Percentiles rank a stretch among this genome's conserved stretches.
Evolutionary conservation across 2,113 vertebrate genomes (phyloP).

Genomic region (Haemorhous mexicanus): DNA sequence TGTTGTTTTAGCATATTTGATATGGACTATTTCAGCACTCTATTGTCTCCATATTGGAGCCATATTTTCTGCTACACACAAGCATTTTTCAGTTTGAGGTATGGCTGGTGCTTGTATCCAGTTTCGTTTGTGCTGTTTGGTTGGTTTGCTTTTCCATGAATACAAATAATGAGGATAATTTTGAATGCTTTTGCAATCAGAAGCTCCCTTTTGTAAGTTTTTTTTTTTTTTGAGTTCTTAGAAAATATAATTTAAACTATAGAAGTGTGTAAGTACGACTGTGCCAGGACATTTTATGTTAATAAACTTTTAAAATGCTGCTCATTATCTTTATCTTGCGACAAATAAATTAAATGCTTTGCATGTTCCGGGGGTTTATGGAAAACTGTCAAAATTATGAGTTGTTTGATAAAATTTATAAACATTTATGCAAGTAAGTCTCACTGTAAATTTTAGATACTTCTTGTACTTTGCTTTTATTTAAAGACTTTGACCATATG

Average conservation of each 20-base stretch:
- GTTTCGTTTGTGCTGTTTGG: not conserved
- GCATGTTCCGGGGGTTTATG: constrained; percentile 16
- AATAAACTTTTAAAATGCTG: constrained; percentile 25
- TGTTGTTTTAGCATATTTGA: not conserved
- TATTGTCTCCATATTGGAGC: not conserved
- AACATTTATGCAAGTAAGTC: constrained; percentile 38
- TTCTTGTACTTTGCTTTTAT: constrained; percentile 24
- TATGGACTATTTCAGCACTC: not conserved
- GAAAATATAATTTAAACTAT: constrained; percentile 39
- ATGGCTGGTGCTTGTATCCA: not conserved
- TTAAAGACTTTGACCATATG: constrained; percentile 2
- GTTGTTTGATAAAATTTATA: constrained; percentile 45
- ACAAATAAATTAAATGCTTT: constrained; percentile 43
- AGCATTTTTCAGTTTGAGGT: not conserved
- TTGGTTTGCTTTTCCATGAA: not conserved
- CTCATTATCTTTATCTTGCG: constrained; percentile 44
- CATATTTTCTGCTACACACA: not conserved
- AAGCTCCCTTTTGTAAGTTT: not conserved
- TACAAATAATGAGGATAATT: not conserved
- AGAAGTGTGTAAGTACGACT: not conserved
- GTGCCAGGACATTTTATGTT: constrained; percentile 28
- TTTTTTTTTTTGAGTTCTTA: not conserved
- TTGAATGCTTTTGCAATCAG: not conserved
- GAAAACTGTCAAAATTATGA: constrained; percentile 55
- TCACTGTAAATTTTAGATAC: constrained; percentile 35